Conservation (phyloP, 2,797 vertebrate species). For the Cichlasoma orientale region DNA sequence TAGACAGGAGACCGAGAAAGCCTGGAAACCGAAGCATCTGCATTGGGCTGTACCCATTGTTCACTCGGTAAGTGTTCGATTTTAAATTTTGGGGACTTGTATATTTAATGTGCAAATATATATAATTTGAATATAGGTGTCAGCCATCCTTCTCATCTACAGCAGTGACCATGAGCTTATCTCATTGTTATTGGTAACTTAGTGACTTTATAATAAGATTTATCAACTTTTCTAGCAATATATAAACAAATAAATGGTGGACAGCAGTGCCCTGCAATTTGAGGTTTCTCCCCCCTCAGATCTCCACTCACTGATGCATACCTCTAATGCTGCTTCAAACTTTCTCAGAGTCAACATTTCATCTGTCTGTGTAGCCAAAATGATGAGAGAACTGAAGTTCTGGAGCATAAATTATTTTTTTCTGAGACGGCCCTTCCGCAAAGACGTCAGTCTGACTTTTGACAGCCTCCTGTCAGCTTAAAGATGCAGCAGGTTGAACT, state of each 20-base stretch:
- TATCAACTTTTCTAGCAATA: fast-evolving
- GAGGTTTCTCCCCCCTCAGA: too few species aligned
- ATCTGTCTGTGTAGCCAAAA: too few species aligned
- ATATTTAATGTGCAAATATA: background rate
- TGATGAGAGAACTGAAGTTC: too few species aligned
- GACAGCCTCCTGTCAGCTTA: background rate
- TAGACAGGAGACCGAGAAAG: fast-evolving
- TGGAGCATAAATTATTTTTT: too few species aligned
- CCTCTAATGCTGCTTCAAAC: too few species aligned
- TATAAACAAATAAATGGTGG: too few species aligned
- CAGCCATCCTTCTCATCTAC: too few species aligned
- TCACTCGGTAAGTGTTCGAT: background rate
- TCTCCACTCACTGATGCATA: too few species aligned
- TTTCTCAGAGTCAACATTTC: too few species aligned
- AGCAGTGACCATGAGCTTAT: background rate
- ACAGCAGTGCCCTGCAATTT: background rate
- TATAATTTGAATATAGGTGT: background rate
- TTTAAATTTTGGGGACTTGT: background rate
- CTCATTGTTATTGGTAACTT: too few species aligned
- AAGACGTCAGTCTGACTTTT: background rate
- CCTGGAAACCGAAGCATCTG: background rate
- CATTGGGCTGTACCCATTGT: background rate
- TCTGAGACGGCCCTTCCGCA: too few species aligned
- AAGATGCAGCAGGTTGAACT: background rate
- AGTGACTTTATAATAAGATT: background rate